Evolutionary conservation across 2,797 vertebrate species (phyloP).

Genomic region (Semotilus atromaculatus): DNA sequence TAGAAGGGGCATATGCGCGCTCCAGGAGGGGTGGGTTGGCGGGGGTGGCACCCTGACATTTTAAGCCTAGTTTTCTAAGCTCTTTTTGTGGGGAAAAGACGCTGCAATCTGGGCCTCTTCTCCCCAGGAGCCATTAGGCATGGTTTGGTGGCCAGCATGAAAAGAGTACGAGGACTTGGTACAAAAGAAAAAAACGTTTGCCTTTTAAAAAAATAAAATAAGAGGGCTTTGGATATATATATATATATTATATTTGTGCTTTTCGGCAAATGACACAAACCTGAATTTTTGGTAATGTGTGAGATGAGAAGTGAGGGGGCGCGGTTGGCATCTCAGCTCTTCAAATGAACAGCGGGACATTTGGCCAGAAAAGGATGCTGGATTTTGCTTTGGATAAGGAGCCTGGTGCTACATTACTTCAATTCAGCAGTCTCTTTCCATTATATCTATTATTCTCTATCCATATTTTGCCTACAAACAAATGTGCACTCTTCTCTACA

Average conservation of each 20-base stretch:
- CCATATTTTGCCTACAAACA: constrained; percentile 15
- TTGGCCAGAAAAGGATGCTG: constrained; percentile 1
- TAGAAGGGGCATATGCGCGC: constrained; percentile 39
- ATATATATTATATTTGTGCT: not conserved
- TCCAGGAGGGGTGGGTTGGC: constrained; percentile 50
- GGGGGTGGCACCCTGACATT: constrained; percentile 59
- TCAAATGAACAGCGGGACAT: constrained; percentile 33
- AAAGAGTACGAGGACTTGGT: constrained; percentile 55
- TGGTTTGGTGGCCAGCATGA: constrained; percentile 64
- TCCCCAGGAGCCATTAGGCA: constrained; percentile 65
- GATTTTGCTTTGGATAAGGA: constrained; percentile 28
- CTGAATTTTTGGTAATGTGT: constrained; percentile 13
- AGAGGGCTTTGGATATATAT: constrained; percentile 10
- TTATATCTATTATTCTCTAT: not conserved
- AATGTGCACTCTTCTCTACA: not conserved
- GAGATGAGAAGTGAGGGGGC: constrained; percentile 1
- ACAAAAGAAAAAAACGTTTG: constrained; percentile 40
- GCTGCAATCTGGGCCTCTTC: constrained; percentile 54
- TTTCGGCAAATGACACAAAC: constrained; percentile 23
- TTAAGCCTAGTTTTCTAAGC: constrained; percentile 59
- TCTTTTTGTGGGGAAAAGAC: constrained; percentile 56
- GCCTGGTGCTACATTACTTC: constrained; percentile 11
- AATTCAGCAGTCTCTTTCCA: constrained; percentile 7
- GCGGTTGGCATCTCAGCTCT: constrained; percentile 34
- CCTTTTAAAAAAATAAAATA: constrained; percentile 16